These are phyloP conservation scores for Bothrops jararaca DNA, from an alignment of 2,113 vertebrate genomes.

Conservation along the genomic window DNA sequence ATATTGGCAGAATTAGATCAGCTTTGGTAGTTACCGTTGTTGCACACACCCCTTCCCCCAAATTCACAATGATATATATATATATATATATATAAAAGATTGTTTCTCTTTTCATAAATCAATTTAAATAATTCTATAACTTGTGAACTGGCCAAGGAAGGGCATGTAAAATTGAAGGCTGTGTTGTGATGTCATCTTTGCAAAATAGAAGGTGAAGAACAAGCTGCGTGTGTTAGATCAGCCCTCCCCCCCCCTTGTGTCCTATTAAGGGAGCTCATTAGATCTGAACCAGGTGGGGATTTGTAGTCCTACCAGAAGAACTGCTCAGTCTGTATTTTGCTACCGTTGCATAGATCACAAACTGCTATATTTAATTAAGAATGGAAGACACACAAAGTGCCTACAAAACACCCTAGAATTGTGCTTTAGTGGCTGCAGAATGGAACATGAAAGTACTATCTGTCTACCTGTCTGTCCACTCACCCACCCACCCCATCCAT, in stretches of 20 bases:
- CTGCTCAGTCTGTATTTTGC: neutral
- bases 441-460: neutral
- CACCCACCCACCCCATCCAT: no score
- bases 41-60: neutral
- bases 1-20: neutral
- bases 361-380: neutral
- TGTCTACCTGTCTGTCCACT: neutral
- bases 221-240: neutral
- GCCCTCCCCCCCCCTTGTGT: neutral
- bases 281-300: neutral
- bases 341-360: neutral
- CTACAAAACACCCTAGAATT: neutral
- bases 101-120: neutral
- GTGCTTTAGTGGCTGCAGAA: neutral
- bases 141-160: neutral
- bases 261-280: neutral
- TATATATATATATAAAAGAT: neutral
- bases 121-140: neutral
- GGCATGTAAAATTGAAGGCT: neutral
- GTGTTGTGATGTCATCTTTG: neutral
- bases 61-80: neutral
- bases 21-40: neutral
- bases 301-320: neutral
- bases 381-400: neutral
- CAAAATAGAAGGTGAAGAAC: neutral